Evolutionary conservation across 2,888 invertebrate species (phyloP), one percentile per base, ranked within the genome.

Genomic region (Iphiclides podalirius): DNA sequence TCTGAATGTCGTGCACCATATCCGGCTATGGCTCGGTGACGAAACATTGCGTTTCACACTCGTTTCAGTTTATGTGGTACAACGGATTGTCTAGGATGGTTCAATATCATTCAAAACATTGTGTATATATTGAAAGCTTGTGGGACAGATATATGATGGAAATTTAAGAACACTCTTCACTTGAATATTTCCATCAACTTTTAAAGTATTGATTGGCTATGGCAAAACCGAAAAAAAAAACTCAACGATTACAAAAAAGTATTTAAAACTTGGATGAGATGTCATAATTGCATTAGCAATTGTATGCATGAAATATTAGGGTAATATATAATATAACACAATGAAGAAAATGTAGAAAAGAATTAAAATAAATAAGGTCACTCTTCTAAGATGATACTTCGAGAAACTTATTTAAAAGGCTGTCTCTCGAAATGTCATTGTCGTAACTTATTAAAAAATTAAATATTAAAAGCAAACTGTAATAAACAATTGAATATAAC

Each of bases 281-380:
- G 16, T 12, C 31, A 33, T 16, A 35, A 15, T 12, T 35, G 40
- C 14, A 28, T 17, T 9, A 48, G 33, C 8, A 23, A 38, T 16
- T 13, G n/a, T 11, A 16, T 12, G 17, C 33, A 26, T 39, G 13
- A 28, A 14, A 36, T 28, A 37, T 40, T 36, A 35, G 20, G 35
- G 16, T 45, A 45, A 40, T 38, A 49, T 43, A 50, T 40, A 39
- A 34, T 31, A 49, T 39, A 50, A 39, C 31, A 40, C 40, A 45
- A 33, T 26, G 45, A 45, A 35, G 26, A 36, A 45, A 45, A 43
- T 20, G 17, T 14, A 23, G 31, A 7, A 40, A 39, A 12, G 11
- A 42, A 45, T 35, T 44, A 45, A 50, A 44, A 50, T 45, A 50
- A 50, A 50, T 50, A 50, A 50, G 39, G 50, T 50, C 50, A 50